Evolutionary conservation across 92 coral and sea anemone genomes (phyloP).

Genomic region (Parazoanthus atlanticus): DNA sequence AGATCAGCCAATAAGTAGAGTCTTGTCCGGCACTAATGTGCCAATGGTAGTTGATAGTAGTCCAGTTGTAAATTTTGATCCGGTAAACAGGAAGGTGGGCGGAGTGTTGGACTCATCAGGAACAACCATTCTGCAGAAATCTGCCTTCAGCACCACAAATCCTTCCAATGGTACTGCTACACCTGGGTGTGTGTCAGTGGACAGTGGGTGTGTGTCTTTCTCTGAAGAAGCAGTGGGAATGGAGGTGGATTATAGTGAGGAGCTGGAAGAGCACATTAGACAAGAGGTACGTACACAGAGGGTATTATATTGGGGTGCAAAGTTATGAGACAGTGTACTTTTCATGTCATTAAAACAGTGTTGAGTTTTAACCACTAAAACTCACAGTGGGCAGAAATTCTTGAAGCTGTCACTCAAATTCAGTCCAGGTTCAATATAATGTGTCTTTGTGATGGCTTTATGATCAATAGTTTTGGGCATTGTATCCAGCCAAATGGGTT

Average conservation of each 20-base stretch:
- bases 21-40: not conserved
- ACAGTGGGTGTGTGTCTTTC: constrained; percentile 45
- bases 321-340: too few species aligned
- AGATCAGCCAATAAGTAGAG: constrained; percentile 11
- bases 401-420: too few species aligned
- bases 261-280: constrained; percentile 71
- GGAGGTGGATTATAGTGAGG: constrained; percentile 93
- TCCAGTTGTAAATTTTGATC: constrained; percentile 7
- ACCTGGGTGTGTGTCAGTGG: constrained; percentile 26
- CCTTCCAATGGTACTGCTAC: not conserved
- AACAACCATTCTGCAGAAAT: not conserved
- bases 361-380: too few species aligned
- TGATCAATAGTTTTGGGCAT: too few species aligned
- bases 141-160: not conserved
- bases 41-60: constrained; percentile 37
- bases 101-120: not conserved
- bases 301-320: not conserved
- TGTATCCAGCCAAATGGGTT: too few species aligned
- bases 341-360: too few species aligned
- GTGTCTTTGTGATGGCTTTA: too few species aligned
- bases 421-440: too few species aligned
- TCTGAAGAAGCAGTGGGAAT: constrained; percentile 78
- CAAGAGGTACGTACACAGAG: constrained; percentile 65
- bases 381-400: too few species aligned
- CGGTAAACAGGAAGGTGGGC: not conserved